Evolutionary conservation across 2,888 invertebrate species (phyloP).

Genomic region (Ochlodes sylvanus): DNA sequence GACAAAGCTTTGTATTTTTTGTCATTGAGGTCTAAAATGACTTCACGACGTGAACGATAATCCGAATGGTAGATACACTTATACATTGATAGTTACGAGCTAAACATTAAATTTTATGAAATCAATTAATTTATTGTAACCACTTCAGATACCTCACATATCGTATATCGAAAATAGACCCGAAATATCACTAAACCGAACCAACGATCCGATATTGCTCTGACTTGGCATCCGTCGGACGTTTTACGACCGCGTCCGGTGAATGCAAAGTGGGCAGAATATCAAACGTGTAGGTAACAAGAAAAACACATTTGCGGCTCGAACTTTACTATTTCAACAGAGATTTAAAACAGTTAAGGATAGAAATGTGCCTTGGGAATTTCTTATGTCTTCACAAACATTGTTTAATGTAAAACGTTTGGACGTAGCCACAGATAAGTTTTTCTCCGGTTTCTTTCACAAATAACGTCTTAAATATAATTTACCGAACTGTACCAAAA

Average conservation of each 20-base stretch:
- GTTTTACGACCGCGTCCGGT: constrained; percentile 47
- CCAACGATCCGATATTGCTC: constrained; percentile 23
- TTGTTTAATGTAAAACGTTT: too few species aligned
- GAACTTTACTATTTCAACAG: constrained; percentile 43
- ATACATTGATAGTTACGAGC: too few species aligned
- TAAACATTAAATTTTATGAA: too few species aligned
- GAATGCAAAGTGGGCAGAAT: constrained; percentile 51
- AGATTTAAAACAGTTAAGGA: constrained; percentile 15
- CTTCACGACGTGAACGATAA: too few species aligned
- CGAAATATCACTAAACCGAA: constrained; percentile 7
- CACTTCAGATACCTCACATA: too few species aligned
- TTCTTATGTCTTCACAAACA: not conserved
- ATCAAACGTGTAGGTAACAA: constrained; percentile 47
- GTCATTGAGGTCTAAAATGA: too few species aligned
- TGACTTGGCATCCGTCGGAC: constrained; percentile 48
- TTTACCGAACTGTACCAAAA: too few species aligned
- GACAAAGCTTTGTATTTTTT: too few species aligned
- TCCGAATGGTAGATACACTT: too few species aligned
- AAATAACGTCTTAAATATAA: too few species aligned
- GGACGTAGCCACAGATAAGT: not conserved
- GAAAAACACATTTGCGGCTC: constrained; percentile 49
- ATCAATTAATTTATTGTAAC: too few species aligned
- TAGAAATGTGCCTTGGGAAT: not conserved
- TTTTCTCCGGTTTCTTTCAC: not conserved
- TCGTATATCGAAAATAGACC: constrained; percentile 9